Evolutionary conservation across 2,797 vertebrate genomes (phyloP).

Genomic region (Threskiornis aethiopicus): DNA sequence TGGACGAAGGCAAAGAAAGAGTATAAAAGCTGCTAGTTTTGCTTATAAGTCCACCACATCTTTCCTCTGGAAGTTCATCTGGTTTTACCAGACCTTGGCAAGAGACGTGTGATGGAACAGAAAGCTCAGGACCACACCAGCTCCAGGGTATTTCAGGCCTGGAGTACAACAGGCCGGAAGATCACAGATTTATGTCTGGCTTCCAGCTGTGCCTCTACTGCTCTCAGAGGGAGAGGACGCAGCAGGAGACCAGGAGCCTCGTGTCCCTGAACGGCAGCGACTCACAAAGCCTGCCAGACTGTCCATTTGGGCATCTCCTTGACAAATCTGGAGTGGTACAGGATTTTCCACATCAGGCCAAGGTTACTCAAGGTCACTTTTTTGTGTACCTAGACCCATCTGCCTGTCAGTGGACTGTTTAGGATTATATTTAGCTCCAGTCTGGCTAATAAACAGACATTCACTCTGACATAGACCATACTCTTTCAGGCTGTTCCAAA

Average conservation of each 20-base stretch:
- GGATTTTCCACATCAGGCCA: background rate
- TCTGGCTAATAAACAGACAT: slow-evolving; percentile 11
- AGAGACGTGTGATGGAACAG: background rate
- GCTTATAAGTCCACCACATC: background rate
- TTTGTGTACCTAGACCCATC: background rate
- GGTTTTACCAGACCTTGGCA: background rate
- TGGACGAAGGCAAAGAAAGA: background rate
- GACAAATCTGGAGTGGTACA: background rate
- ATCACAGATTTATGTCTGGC: background rate
- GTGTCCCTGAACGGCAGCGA: background rate
- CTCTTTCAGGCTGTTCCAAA: slow-evolving; percentile 17
- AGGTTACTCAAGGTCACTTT: background rate
- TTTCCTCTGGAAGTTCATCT: background rate
- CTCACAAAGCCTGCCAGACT: background rate
- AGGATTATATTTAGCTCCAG: slow-evolving; percentile 31
- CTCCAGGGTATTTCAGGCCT: background rate
- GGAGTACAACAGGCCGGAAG: background rate
- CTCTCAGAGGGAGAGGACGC: background rate
- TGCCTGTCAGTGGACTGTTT: background rate
- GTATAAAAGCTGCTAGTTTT: background rate
- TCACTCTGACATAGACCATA: slow-evolving; percentile 5
- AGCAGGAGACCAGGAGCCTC: background rate
- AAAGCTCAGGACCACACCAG: background rate
- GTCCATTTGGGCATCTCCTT: background rate
- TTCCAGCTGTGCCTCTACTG: background rate